Percentiles rank a stretch among this genome's conserved stretches.
Evolutionary conservation across 1,140 invertebrate species (phyloP).

Genomic region (Eupristina koningsbergeri): DNA sequence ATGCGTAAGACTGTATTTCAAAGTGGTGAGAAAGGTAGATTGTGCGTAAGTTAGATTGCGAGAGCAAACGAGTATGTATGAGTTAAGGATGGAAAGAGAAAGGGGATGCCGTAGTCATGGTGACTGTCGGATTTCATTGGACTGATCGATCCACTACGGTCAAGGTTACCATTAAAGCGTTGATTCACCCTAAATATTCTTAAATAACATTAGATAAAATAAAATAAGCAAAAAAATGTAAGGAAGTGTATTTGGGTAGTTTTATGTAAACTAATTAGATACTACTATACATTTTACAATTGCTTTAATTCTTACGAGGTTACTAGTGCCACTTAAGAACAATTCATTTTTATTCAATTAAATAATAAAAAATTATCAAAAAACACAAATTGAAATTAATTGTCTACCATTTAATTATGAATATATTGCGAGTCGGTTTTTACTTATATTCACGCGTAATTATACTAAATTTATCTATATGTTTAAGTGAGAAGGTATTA

Average conservation of each 20-base stretch:
- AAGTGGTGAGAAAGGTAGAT: background rate
- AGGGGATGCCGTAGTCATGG: conserved; percentile 69
- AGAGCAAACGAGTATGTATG: background rate
- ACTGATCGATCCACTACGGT: conserved; percentile 70
- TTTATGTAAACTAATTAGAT: too few relatives aligned
- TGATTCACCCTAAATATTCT: conserved; percentile 40
- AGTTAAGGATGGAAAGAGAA: conserved; percentile 59
- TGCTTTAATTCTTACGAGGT: too few relatives aligned
- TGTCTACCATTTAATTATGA: background rate
- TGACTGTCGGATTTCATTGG: conserved; percentile 68
- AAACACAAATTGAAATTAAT: background rate
- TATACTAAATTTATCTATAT: too few relatives aligned
- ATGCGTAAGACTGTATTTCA: background rate
- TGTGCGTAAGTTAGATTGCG: background rate
- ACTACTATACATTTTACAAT: too few relatives aligned
- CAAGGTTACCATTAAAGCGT: conserved; percentile 68
- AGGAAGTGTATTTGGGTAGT: too few relatives aligned
- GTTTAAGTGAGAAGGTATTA: too few relatives aligned
- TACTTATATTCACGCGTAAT: too few relatives aligned
- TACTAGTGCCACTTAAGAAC: too few relatives aligned
- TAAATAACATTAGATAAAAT: background rate
- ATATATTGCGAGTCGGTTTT: background rate
- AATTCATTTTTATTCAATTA: too few relatives aligned
- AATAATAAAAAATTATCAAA: too few relatives aligned
- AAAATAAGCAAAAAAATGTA: conserved; percentile 13